Evolutionary conservation across 2,888 invertebrate genomes (phyloP), one percentile per base, ranked within the genome.

Genomic region (Adela reaumurella): DNA sequence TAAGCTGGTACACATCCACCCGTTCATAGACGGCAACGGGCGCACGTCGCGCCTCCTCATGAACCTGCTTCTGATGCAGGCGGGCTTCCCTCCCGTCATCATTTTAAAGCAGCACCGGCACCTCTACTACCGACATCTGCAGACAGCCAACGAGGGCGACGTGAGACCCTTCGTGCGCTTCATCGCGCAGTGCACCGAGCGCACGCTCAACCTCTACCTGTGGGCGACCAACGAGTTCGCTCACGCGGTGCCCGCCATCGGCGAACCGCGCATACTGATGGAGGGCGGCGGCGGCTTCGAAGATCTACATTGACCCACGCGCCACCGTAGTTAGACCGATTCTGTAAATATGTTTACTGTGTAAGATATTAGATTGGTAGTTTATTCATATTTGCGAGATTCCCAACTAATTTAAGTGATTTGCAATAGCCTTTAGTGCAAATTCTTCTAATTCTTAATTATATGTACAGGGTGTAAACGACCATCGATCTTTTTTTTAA

Each of bases 11-110:
- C 92, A 92, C 64, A 96, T 98, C 57, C 98, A 98, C 77, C 98
- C 98, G 0, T 98, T 98, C 73, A 84, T 90, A 2, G 97, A 98
- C 69, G 97, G 98, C 46, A 98, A 98, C 63, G 98, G 97, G 0
- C 84, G 98, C 61, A 97, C 97, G 0, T 94, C 96, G 14, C 83
- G 98, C 20, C 81, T 98, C 19, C 82, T 98, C 2, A 97, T 98
- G 97, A 98, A 98, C 72, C 84, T 96, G 57, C 86, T 98, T 54
- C 82, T 98, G 28, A 92, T 98, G 91, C 91, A 90, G 68, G 92
- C 93, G 1, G 97, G 97, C 0, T 98, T 92, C 74, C 97, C 97
- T 1, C 97, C 97, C 0, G 94, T 97, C 14, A 95, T 96, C 56
- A 90, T 97, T 53, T 86, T 90, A 49, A 95, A 96, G 63, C 91